A percentile compares a stretch with the other conserved stretches of the same genome.
Evolutionary conservation across 2,888 invertebrate genomes (phyloP).

Genomic region (Marasmarcha lunaedactyla): DNA sequence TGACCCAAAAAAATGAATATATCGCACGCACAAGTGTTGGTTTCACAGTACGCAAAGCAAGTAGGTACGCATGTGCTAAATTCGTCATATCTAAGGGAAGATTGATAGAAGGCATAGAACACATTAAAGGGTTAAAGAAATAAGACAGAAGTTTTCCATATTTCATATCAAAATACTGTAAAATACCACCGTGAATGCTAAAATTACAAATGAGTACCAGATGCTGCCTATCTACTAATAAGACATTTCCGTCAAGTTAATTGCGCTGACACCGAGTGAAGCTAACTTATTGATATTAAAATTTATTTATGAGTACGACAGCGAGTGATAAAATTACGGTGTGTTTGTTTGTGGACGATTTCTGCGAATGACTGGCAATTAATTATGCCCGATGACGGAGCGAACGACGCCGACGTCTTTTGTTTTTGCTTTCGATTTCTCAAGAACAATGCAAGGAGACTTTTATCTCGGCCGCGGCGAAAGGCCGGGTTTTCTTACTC

Average conservation of each 20-base stretch:
- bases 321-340: slow-evolving; percentile 46
- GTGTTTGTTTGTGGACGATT: slow-evolving; percentile 43
- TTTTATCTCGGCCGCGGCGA: slow-evolving; percentile 40
- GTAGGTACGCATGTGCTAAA: no score
- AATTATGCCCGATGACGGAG: slow-evolving; percentile 48
- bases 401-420: slow-evolving; percentile 29
- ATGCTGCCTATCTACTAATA: background rate
- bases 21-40: no score
- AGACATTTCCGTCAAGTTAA: slow-evolving; percentile 21
- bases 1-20: no score
- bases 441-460: slow-evolving; percentile 53
- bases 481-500: no score
- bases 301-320: slow-evolving; percentile 40
- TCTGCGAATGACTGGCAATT: slow-evolving; percentile 58
- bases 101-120: no score
- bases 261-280: slow-evolving; percentile 26
- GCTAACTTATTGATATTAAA: slow-evolving; percentile 34
- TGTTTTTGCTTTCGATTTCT: slow-evolving; percentile 53
- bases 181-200: no score
- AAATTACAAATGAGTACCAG: no score
- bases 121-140: no score
- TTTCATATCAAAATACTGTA: no score
- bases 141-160: no score
- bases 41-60: no score
- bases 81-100: no score